A percentile compares a stretch with the other conserved stretches of the same genome.
Conservation (phyloP, 2,113 vertebrate genomes). For the Pollimyrus isidori region DNA sequence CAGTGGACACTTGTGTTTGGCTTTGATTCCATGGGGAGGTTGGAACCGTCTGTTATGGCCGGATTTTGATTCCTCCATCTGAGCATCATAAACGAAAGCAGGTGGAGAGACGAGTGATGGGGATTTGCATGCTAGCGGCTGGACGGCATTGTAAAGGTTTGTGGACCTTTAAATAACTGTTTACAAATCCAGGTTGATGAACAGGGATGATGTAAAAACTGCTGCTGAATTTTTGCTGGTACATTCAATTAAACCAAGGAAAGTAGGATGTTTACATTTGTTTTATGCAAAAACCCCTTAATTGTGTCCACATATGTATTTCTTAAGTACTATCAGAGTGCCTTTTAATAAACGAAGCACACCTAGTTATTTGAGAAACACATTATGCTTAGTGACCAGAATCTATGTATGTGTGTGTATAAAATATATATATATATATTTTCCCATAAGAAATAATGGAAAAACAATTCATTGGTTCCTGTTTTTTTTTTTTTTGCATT, state of each 20-base stretch:
- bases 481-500: no score
- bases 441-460: no score
- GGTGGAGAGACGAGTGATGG: neutral
- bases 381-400: conserved; percentile 23
- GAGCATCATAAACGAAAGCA: neutral
- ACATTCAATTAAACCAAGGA: neutral
- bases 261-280: conserved; percentile 21
- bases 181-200: neutral
- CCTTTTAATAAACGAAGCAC: conserved; percentile 30
- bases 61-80: neutral
- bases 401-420: no score
- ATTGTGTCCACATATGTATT: conserved; percentile 36
- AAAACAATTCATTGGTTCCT: no score
- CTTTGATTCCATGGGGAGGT: neutral
- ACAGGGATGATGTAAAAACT: neutral
- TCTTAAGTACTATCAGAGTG: conserved; percentile 30
- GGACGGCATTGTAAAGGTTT: neutral
- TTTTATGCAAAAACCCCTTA: conserved; percentile 38
- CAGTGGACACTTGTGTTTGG: neutral
- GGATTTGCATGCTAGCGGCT: neutral
- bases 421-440: no score
- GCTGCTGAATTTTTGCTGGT: neutral
- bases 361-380: conserved; percentile 33
- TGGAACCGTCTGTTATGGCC: neutral
- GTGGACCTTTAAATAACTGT: neutral